A percentile compares a stretch with the other conserved stretches of the same genome.
These are phyloP conservation scores for Megaleporinus macrocephalus DNA, from an alignment of 2,113 vertebrate genomes.

Conservation along the genomic window DNA sequence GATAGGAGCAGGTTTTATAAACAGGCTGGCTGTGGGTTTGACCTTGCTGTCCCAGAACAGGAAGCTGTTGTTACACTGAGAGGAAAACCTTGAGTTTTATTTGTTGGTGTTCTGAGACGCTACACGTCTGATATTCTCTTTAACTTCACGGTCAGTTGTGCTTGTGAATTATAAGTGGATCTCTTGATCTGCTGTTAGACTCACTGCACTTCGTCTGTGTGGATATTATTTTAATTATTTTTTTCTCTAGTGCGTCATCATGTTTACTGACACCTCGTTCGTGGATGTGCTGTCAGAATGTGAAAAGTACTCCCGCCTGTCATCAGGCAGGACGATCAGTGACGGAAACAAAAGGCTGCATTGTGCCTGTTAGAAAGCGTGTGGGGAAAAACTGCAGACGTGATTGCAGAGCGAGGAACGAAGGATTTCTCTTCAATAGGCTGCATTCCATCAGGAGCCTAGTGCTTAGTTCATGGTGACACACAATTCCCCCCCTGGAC, in stretches of 20 bases:
- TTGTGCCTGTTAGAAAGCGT: constrained; percentile 48
- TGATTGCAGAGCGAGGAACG: constrained; percentile 15
- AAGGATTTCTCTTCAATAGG: constrained; percentile 34
- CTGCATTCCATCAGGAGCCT: constrained; percentile 46
- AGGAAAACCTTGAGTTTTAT: neutral
- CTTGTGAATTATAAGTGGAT: neutral
- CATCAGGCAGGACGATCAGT: constrained; percentile 13
- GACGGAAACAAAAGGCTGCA: constrained; percentile 58
- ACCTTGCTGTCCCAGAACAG: constrained; percentile 13
- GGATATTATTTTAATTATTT: too few relatives aligned
- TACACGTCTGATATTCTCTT: too few relatives aligned
- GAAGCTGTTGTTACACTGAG: neutral
- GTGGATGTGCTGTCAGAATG: neutral
- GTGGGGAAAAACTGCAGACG: neutral
- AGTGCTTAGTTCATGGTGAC: constrained; percentile 53
- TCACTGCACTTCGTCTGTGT: neutral
- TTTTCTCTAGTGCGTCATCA: neutral
- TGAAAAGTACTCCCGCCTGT: constrained; percentile 6
- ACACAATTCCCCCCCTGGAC: neutral
- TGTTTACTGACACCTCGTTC: neutral
- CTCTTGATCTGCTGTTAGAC: neutral
- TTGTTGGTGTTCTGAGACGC: too few relatives aligned
- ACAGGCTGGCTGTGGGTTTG: neutral
- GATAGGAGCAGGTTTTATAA: constrained; percentile 47
- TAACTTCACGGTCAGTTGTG: too few relatives aligned